These are phyloP conservation scores for Cyclura pinguis DNA, from an alignment of 2,797 vertebrate genomes.

Conservation along the genomic window DNA sequence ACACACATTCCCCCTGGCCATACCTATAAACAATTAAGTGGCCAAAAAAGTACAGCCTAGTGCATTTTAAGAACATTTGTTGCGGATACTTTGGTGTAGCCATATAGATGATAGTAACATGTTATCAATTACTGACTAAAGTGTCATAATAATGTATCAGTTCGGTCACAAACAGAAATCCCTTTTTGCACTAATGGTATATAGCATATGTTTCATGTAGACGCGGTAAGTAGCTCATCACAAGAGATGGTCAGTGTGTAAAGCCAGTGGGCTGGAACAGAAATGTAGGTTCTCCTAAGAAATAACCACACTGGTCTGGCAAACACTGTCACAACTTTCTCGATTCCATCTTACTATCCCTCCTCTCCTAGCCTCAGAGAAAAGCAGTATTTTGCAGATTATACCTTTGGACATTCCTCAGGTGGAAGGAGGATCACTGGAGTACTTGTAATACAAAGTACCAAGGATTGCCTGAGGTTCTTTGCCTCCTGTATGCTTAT, in stretches of 20 bases:
- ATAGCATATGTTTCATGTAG: background rate
- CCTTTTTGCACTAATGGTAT: too few relatives aligned
- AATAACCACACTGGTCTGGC: background rate
- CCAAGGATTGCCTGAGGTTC: background rate
- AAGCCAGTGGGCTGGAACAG: background rate
- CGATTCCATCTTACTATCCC: too few relatives aligned
- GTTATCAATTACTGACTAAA: background rate
- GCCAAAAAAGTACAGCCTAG: background rate
- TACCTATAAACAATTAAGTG: background rate
- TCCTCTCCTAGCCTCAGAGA: background rate
- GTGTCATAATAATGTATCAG: background rate
- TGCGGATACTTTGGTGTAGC: background rate
- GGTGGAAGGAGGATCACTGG: background rate
- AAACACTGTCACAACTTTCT: background rate
- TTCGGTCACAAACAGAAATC: too few relatives aligned
- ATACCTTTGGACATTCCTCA: background rate
- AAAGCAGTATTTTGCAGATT: background rate
- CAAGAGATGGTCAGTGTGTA: background rate
- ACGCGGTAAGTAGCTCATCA: too few relatives aligned
- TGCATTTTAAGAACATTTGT: background rate
- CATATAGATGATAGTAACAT: background rate
- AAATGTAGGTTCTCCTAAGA: background rate
- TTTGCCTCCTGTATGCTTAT: background rate
- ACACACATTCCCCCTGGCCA: too few relatives aligned
- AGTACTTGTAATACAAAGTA: background rate